Evolutionary conservation across 2,797 vertebrate genomes (phyloP), one percentile per base, ranked within the genome.

Genomic region (Numenius phaeopus): DNA sequence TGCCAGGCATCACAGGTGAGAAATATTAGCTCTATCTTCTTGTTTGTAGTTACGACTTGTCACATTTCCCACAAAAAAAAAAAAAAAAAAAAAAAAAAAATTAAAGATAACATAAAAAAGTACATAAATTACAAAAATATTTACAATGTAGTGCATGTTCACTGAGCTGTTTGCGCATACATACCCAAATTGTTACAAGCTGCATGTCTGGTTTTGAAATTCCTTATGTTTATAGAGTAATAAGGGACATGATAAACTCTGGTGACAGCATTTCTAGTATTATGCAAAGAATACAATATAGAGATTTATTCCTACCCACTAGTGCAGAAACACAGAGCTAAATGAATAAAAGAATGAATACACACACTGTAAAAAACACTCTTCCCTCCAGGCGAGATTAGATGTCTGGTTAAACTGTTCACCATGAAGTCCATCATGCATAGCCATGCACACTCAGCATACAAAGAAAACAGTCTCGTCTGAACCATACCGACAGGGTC

Each of bases 341-440:
- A 89, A 89, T 81, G 58, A 93, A 94, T 90, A 94, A 91, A 91
- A 81, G 82, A 88, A 91, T 69, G 86, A 95, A 78, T 47, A 94
- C 46, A 89, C 59, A 75, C 64, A 39, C 47, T 71, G 54, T 75
- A 77, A 58, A 91, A 96, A 94, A 37, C 67, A 75, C 47, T 85
- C 24, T 89, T 90, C 83, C 84, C 82, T 89, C 87, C 84, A 94
- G 97, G 90, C 10, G 0, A 88, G 92, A 94, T 89, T 89, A 85
- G 78, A 83, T 55, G 57, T 83, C 84, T 96, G 71, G 50, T 96
- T 93, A 96, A 89, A 89, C 72, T 76, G 83, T 37, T 91, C 76
- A 81, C 65, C 82, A 34, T 83, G 65, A 94, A 89, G 50, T 59
- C 79, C 30, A 8, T 66, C 78, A 69, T 65, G 84, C 34, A 0